These are phyloP conservation scores for Pangasianodon hypophthalmus DNA, from an alignment of 2,113 vertebrate species.

Conservation along the genomic window DNA sequence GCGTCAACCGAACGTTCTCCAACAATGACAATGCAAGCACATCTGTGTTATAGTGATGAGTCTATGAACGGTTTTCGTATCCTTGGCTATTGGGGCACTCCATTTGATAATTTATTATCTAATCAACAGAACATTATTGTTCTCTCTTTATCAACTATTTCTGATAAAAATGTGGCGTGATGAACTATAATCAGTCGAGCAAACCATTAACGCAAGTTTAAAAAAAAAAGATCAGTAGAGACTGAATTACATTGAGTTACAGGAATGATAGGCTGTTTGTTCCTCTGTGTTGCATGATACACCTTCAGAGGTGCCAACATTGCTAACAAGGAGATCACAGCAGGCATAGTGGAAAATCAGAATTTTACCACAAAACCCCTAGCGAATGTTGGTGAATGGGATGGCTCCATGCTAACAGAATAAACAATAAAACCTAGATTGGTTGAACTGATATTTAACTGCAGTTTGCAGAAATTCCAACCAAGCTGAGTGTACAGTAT, in stretches of 20 bases:
- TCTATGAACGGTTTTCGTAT: neutral
- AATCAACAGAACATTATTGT: neutral
- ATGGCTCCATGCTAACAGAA: neutral
- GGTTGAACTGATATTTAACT: neutral
- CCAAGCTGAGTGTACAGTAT: neutral
- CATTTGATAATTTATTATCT: neutral
- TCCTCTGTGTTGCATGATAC: neutral
- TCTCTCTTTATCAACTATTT: neutral
- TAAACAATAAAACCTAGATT: neutral
- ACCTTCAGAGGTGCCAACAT: neutral
- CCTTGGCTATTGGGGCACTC: neutral
- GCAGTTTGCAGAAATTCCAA: neutral
- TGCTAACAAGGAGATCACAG: neutral
- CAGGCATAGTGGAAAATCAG: neutral
- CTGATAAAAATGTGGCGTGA: no score
- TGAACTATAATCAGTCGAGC: neutral
- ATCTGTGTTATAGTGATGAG: neutral
- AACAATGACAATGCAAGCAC: neutral
- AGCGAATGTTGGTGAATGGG: neutral
- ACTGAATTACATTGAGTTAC: neutral
- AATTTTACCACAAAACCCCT: neutral
- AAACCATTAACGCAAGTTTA: neutral
- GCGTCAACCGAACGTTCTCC: neutral
- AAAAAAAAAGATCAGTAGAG: neutral
- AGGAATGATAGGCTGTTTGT: neutral